Base-by-base conservation (phyloP, 2,797 vertebrate species). In the Xyrichtys novacula region DNA sequence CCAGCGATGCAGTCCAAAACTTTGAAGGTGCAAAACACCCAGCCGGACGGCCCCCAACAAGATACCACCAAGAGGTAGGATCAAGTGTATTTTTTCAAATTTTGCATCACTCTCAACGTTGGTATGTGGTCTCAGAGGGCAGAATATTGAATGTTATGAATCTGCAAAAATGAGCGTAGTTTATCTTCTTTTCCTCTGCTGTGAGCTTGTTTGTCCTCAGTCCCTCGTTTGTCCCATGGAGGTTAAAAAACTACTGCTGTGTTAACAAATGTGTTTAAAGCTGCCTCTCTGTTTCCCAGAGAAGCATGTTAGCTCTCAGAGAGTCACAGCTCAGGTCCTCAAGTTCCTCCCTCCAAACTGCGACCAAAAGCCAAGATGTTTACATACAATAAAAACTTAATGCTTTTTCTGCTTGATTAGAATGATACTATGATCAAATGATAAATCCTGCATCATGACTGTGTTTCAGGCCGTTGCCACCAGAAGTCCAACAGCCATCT, bases 391-490 rank as follows among this genome's bases (percentile, higher is more conserved):
- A n/a, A n/a, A n/a, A n/a, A n/a, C n/a, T n/a, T n/a, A n/a, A n/a
- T n/a, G n/a, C n/a, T n/a, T n/a, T n/a, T n/a, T n/a, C n/a, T n/a
- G n/a, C n/a, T n/a, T n/a, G n/a, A n/a, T n/a, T n/a, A n/a, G 14
- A 34, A 34, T 29, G 9, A 4, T 38, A n/a, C 5, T 8, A 6
- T n/a, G 2, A 47, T 25, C 7, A 6, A n/a, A 17, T 6, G 7
- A 1, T 5, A 15, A 29, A 53, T 57, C 34, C 48, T 11, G 43
- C 17, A 22, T 9, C 5, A 25, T 17, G 7, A 32, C 0, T 75
- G 31, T 71, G 40, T 78, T 79, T 58, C 60, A 89, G 87, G 31
- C 48, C 58, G 4, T 20, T 32, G 28, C 19, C 74, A 29, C 47
- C 64, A 1, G 81, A 61, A n/a, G 40, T 47, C 22, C 34, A 38